A percentile compares a stretch with the other conserved stretches of the same genome.
Conservation (phyloP, 2,888 invertebrate species). For the Apantesis nais region DNA sequence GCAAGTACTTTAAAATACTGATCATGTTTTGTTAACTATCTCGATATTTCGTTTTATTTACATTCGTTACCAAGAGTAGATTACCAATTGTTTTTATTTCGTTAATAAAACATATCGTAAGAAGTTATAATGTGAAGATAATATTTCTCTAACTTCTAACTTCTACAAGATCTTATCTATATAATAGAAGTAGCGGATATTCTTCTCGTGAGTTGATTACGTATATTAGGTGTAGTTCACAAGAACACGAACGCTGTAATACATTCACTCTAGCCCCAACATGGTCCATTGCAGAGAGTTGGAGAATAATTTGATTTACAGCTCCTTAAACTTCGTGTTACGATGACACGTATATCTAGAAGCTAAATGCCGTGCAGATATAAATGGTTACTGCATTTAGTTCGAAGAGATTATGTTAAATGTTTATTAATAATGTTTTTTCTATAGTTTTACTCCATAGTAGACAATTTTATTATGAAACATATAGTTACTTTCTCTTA, state of each 20-base stretch:
- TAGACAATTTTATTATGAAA: too few relatives aligned
- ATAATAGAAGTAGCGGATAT: neutral
- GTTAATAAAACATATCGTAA: too few relatives aligned
- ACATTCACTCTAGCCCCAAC: neutral
- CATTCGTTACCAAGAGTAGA: too few relatives aligned
- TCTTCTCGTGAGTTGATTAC: neutral
- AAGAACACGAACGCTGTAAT: neutral
- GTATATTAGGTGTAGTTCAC: neutral
- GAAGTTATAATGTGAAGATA: too few relatives aligned
- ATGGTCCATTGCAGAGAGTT: neutral
- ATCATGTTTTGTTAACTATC: too few relatives aligned
- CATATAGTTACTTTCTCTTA: too few relatives aligned
- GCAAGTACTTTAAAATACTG: too few relatives aligned
- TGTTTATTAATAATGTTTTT: too few relatives aligned
- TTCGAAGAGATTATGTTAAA: too few relatives aligned
- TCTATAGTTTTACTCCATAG: too few relatives aligned
- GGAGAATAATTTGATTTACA: slow-evolving; percentile 4
- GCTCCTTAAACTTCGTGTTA: neutral
- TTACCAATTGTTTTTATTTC: too few relatives aligned
- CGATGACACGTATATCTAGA: neutral
- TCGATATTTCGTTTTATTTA: too few relatives aligned
- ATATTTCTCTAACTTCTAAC: neutral
- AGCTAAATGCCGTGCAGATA: neutral
- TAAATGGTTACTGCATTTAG: neutral
- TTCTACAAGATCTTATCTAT: neutral